Evolutionary conservation across 2,888 invertebrate species (phyloP), one percentile per base, ranked within the genome.

Genomic region (Thereva nobilitata): DNA sequence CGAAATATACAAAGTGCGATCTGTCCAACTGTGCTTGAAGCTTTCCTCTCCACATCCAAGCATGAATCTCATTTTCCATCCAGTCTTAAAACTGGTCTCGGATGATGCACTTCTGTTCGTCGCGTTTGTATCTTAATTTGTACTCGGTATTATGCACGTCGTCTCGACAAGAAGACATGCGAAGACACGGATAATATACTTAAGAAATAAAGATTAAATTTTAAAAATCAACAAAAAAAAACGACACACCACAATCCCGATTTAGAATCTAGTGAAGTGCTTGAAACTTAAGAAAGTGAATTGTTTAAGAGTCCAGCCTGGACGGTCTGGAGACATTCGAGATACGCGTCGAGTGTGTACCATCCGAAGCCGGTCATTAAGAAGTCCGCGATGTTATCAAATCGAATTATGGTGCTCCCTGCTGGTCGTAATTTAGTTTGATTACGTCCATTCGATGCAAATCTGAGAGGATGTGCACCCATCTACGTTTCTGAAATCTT

Each of bases 21-120:
- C 57, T 57, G 34, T n/a, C 37, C 8, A 10, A 9, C 10, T 7
- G 34, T 47, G 38, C 35, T 47, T 40, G 49, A 12, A 59, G 40
- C 12, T 59, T 59, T 59, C 23, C 40, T 59, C 49, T 47, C 59
- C 8, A 41, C 55, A 38, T 59, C 47, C 40, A 23, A 23, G 23
- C 23, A 23, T 23, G 23, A 23, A 23, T 23, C 23, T 23, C 23
- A 23, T 23, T 23, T 23, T 2, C 23, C 23, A 23, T 59, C 47
- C 49, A 59, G 59, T 59, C 38, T 47, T 37, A 59, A 59, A 47
- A 47, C 59, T 45, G 47, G 59, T 49, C 59, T 49, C 59, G 59
- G 9, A 7, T 45, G 59, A 59, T 49, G 47, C 45, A 47, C 47
- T 38, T 47, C 47, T 35, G 45, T 55, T 55, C 41, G 42, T 44